Conservation (phyloP, 2,113 vertebrate species). For the Clarias batrachus region DNA sequence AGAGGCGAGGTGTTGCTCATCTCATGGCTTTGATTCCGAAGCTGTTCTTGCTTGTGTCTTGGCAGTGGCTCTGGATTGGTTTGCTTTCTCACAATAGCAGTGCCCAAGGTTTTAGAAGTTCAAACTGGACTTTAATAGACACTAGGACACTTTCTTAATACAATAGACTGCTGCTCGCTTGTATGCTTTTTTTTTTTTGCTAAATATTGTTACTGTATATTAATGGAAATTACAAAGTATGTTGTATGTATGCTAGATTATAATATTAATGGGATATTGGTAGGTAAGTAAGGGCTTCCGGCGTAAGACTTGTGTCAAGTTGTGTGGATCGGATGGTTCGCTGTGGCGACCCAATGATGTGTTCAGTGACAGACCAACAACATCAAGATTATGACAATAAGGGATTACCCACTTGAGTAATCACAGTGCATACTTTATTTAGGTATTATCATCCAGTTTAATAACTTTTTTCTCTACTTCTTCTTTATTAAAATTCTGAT, state of each 20-base stretch:
- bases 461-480: constrained; percentile 36
- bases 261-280: too few relatives aligned
- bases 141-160: neutral
- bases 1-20: constrained; percentile 39
- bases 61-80: neutral
- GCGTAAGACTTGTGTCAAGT: too few relatives aligned
- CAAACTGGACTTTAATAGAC: constrained; percentile 9
- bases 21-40: neutral
- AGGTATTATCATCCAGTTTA: constrained; percentile 33
- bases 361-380: too few relatives aligned
- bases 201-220: neutral
- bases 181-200: neutral
- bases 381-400: neutral
- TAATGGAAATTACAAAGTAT: neutral
- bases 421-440: constrained; percentile 23
- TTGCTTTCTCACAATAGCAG: constrained; percentile 28
- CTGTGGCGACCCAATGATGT: too few relatives aligned
- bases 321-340: too few relatives aligned
- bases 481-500: constrained; percentile 22
- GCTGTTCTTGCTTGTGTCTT: neutral
- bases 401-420: neutral
- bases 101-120: constrained; percentile 14
- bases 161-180: constrained; percentile 14
- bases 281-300: too few relatives aligned
- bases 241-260: too few relatives aligned